Evolutionary conservation across 2,888 invertebrate species (phyloP).

Genomic region (Pristionchus mayeri): DNA sequence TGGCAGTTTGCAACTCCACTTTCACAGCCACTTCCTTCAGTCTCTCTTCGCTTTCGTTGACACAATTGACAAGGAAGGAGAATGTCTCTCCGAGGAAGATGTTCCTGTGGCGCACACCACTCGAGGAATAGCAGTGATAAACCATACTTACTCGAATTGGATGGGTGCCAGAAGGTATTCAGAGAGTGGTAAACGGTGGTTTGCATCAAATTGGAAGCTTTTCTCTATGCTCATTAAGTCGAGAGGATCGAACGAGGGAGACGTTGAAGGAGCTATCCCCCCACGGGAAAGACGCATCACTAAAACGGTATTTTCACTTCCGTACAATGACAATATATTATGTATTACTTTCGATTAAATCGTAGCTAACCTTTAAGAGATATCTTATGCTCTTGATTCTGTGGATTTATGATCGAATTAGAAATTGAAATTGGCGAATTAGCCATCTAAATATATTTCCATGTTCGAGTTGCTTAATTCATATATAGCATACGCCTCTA

Average conservation of each 20-base stretch:
- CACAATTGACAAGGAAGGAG: slow-evolving; percentile 95
- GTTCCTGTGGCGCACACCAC: slow-evolving; percentile 81
- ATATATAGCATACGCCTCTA: not conserved
- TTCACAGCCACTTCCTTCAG: slow-evolving; percentile 84
- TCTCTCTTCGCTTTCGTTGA: slow-evolving; percentile 90
- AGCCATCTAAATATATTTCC: slow-evolving; percentile 8
- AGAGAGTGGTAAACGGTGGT: slow-evolving; percentile 82
- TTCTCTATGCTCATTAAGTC: slow-evolving; percentile 64
- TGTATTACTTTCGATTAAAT: no score
- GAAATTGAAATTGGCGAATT: not conserved
- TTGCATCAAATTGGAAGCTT: slow-evolving; percentile 50
- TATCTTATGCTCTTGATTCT: slow-evolving; percentile 49
- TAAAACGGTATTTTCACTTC: no score
- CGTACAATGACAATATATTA: no score
- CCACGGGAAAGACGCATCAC: slow-evolving; percentile 96
- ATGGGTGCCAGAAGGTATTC: slow-evolving; percentile 94
- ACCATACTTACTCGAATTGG: slow-evolving; percentile 87
- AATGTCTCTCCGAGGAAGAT: slow-evolving; percentile 98
- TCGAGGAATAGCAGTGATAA: no score
- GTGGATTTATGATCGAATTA: slow-evolving; percentile 31
- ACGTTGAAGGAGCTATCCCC: slow-evolving; percentile 85
- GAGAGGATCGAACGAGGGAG: slow-evolving; percentile 84
- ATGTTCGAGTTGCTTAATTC: no score
- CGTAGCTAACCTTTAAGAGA: slow-evolving; percentile 50
- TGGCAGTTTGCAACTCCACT: slow-evolving; percentile 89